phyloP scores from a whole-genome alignment of 2,888 invertebrate genomes.

The Autographa gamma region DNA sequence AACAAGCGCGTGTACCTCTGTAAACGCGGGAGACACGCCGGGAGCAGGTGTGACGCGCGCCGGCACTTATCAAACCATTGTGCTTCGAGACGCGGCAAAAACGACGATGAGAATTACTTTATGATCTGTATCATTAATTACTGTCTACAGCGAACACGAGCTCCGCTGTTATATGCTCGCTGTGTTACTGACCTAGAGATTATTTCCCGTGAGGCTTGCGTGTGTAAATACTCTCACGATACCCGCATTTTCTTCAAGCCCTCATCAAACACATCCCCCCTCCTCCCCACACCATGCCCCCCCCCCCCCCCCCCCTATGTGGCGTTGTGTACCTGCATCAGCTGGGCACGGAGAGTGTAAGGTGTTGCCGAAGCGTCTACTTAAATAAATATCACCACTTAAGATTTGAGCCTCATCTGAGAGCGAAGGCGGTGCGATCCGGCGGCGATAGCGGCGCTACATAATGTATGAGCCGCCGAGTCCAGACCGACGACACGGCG shows the following conservation, averaged over 20 bases:
- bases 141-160: not conserved
- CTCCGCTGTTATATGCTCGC: not conserved
- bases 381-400: conserved; percentile 75
- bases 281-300: not conserved
- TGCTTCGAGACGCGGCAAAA: too few relatives aligned
- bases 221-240: not conserved
- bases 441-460: conserved; percentile 62
- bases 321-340: not conserved
- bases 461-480: conserved; percentile 69
- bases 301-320: not conserved
- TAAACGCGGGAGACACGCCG: not conserved
- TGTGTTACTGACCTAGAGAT: not conserved
- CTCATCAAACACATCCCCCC: not conserved
- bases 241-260: not conserved
- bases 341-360: not conserved
- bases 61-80: too few relatives aligned
- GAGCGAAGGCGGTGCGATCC: conserved; percentile 57
- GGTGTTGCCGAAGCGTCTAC: conserved; percentile 59
- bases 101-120: not conserved
- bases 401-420: conserved; percentile 68
- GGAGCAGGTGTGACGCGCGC: too few relatives aligned
- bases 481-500: conserved; percentile 29
- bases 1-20: not conserved
- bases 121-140: not conserved
- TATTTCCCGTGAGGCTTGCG: not conserved